Base-by-base conservation (phyloP, 2,113 vertebrate genomes). In the Menura novaehollandiae region DNA sequence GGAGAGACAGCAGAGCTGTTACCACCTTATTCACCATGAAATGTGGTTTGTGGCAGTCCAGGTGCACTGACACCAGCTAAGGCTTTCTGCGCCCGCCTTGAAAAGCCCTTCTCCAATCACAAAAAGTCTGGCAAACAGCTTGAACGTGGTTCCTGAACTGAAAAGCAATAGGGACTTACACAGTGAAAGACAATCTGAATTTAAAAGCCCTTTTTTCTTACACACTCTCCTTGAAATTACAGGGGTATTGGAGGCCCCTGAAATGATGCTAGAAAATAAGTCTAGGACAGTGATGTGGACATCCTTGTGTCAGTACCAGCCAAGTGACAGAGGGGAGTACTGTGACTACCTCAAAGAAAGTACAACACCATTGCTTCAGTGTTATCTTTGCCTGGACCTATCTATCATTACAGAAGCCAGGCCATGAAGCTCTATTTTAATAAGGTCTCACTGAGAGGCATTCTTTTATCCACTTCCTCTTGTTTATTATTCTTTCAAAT, bases 401-500 rank as follows among this genome's bases (percentile, higher is more conserved):
- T 53, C 58, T 69, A 43, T 74, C 63, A 76, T 35, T 59, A 73
- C 30, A 91, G 79, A 88, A 81, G 79, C 46, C 30, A 44, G 55
- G 18, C 67, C 83, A 58, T 15, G 68, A 95, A 91, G 75, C 39
- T 52, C 79, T 93, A 71, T 88, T 92, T 83, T 77, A 90, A 87
- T 37, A 78, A 4, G 2, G 39, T 63, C 75, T 88, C 68, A 63
- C 52, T 90, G 76, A 90, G 96, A 95, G 56, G 72, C 88, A 92
- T 96, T 97, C 59, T 97, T 91, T 91, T 89, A 93, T 93, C 72
- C 63, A 91, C 89, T 97, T 94, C 93, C 92, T 91, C 67, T 95
- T 97, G 91, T 94, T 97, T 97, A 95, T 96, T 97, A 94, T 97
- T 97, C 81, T 97, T 96, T 94, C 68, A 68, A 94, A 95, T 94